Evolutionary conservation across 1,140 invertebrate genomes (phyloP).

Genomic region (Papilio glaucus): DNA sequence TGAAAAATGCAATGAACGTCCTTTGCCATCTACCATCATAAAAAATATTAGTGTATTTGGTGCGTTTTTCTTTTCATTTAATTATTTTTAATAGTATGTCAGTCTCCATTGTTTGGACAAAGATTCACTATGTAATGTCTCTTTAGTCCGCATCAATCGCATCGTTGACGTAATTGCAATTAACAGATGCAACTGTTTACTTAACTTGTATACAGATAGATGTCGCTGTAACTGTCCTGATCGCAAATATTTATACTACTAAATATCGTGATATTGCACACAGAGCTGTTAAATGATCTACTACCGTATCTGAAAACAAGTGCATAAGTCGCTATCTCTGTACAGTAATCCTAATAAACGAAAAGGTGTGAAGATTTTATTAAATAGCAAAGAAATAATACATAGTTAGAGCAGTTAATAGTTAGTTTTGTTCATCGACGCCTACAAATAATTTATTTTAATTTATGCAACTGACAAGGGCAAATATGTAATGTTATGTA

Average conservation of each 20-base stretch:
- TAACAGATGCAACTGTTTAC: conserved; percentile 12
- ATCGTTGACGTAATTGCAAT: conserved; percentile 6
- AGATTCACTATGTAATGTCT: neutral
- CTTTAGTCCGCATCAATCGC: neutral
- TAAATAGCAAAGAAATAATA: too few relatives aligned
- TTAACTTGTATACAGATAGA: neutral
- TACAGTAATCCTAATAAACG: too few relatives aligned
- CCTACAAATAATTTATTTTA: neutral
- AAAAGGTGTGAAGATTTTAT: too few relatives aligned
- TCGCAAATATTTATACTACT: neutral
- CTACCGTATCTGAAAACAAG: neutral
- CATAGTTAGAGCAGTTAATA: neutral
- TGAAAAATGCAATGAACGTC: too few relatives aligned
- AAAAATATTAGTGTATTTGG: too few relatives aligned
- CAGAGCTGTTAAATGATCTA: neutral
- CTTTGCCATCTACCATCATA: too few relatives aligned
- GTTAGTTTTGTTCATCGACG: conserved; percentile 1
- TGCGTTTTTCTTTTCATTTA: too few relatives aligned
- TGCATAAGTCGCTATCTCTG: too few relatives aligned
- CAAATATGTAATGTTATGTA: neutral
- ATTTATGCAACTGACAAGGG: neutral
- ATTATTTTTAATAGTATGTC: too few relatives aligned
- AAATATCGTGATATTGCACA: neutral
- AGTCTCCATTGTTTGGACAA: neutral
- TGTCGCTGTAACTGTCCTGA: neutral